Evolutionary conservation across 2,113 vertebrate species (phyloP).

Genomic region (Phocoena phocoena): DNA sequence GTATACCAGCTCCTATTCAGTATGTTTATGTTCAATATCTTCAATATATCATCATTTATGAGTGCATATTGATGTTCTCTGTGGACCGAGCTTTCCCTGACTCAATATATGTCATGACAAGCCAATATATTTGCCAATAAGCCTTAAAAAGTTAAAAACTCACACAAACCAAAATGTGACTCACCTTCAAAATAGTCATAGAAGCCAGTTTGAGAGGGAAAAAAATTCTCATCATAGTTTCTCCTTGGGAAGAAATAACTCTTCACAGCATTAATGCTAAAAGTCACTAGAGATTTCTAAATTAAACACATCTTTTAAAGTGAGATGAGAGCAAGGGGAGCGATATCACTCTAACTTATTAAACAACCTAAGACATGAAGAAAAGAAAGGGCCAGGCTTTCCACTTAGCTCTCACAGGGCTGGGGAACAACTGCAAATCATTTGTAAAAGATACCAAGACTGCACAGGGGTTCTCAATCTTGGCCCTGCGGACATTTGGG

Average conservation of each 20-base stretch:
- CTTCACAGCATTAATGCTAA: background rate
- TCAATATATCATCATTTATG: background rate
- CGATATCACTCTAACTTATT: background rate
- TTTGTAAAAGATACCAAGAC: background rate
- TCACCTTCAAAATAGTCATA: background rate
- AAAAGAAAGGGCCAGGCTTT: background rate
- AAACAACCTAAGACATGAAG: background rate
- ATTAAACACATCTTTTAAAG: slow-evolving; percentile 1
- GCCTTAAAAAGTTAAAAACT: background rate
- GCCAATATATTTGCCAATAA: background rate
- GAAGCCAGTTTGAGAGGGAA: background rate
- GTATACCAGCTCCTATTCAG: background rate
- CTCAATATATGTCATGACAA: background rate
- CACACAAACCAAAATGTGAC: background rate
- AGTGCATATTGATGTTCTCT: background rate
- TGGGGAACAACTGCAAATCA: background rate
- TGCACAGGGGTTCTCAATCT: background rate
- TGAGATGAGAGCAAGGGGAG: background rate
- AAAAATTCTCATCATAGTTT: background rate
- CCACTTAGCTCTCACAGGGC: background rate
- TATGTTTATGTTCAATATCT: background rate
- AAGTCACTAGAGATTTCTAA: background rate
- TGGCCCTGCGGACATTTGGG: background rate
- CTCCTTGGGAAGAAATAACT: background rate
- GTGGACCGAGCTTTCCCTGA: background rate